Base-by-base conservation (phyloP, 1,140 invertebrate genomes). In the Drosophila varians region DNA sequence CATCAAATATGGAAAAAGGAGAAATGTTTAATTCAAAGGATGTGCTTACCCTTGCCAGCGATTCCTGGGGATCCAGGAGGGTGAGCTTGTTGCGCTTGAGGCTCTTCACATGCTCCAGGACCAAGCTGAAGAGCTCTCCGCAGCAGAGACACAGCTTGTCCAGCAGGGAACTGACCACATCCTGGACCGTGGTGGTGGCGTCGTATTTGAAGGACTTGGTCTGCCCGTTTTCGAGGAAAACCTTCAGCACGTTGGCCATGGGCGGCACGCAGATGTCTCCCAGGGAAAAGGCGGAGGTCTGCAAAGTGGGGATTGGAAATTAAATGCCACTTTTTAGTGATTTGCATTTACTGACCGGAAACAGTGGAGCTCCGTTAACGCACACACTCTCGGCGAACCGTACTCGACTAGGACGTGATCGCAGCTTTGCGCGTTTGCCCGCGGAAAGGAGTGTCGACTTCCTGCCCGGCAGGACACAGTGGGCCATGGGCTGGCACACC, bases 171-270 rank as follows among this genome's bases (percentile, higher is more conserved):
- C 94, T 93, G 6, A 98, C 93, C 45, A 98, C 97, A 92, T 98
- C 96, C 71, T 91, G 90, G 1, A 98, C 97, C 2, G 96, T 96
- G 11, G 97, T 98, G 46, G 94, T 96, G 19, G 95, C 94, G 92
- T 98, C 97, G 90, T 98, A 98, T 90, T 98, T 98, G 91, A 98
- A 98, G n/a, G 96, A 98, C 91, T 98, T 98, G 3, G 97, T 98
- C 92, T 98, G 97, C 2, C 97, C 97, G 90, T 98, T 98, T 92
- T 98, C 97, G 19, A 98, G 92, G 90, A 98, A 98, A 28, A 97
- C 96, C 92, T 98, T 97, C 19, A 98, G 93, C 7, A 98, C 97
- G 92, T 97, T 98, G 8, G 97, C 97, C 94, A 98, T 96, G 25
- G 96, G 96, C 11, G 97, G 96, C 28, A 97, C 93, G 82, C 95